These are phyloP conservation scores for Pagetopsis macropterus DNA, from an alignment of 2,797 vertebrate species.

Conservation along the genomic window DNA sequence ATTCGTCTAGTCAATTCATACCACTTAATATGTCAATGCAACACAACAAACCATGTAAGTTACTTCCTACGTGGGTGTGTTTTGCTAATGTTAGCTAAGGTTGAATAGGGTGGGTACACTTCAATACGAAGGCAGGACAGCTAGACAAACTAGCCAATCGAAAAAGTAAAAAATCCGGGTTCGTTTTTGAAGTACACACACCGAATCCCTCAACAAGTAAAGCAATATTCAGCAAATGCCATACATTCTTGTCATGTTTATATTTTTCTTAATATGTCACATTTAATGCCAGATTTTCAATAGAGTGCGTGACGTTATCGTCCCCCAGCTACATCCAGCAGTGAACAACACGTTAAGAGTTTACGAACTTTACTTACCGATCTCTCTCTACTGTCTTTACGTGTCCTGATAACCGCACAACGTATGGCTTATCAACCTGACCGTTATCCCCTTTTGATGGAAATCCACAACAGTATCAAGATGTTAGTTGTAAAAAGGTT, in stretches of 20 bases:
- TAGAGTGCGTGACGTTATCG: not conserved
- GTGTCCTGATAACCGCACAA: not conserved
- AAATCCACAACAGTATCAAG: not conserved
- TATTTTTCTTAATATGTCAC: not conserved
- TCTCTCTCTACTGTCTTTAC: not conserved
- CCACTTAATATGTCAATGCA: not conserved
- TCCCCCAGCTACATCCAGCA: not conserved
- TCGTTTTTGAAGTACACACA: accelerated
- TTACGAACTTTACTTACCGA: slow-evolving; percentile 32
- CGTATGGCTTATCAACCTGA: accelerated
- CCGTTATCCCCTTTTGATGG: not conserved
- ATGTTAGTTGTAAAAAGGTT: not conserved
- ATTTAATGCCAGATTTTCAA: not conserved
- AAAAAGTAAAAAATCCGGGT: accelerated
- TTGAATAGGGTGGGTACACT: not conserved
- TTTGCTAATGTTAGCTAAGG: slow-evolving; percentile 37
- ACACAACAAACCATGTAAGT: no score
- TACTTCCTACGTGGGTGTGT: slow-evolving; percentile 26
- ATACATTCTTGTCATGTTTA: not conserved
- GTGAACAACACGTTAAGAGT: not conserved
- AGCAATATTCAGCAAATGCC: no score
- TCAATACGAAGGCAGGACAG: not conserved
- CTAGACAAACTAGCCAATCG: not conserved
- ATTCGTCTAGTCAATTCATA: not conserved
- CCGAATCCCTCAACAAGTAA: not conserved